phyloP scores from a whole-genome alignment of 2,113 vertebrate genomes.

The Mormyrus iriodes region DNA sequence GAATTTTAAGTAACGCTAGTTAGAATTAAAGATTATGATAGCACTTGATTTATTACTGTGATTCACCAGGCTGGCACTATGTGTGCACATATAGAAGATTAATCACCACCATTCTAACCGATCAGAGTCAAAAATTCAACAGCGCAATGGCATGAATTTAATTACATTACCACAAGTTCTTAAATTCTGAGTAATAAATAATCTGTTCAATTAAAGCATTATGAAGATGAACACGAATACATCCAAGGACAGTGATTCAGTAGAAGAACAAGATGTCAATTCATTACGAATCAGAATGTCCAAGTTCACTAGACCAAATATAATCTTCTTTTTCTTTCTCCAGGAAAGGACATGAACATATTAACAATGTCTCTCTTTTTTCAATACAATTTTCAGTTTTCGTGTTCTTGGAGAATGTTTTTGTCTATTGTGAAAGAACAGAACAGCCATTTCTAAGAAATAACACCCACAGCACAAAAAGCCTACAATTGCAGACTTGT shows the following conservation, averaged over 20 bases:
- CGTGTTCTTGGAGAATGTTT: neutral
- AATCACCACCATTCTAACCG: neutral
- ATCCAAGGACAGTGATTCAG: neutral
- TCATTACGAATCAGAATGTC: neutral
- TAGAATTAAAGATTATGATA: neutral
- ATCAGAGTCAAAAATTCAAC: neutral
- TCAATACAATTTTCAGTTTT: neutral
- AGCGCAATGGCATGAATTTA: neutral
- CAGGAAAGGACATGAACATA: neutral
- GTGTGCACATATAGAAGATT: neutral
- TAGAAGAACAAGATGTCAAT: neutral
- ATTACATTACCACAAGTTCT: neutral
- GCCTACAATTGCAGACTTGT: neutral
- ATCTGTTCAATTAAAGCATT: neutral
- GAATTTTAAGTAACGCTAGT: neutral
- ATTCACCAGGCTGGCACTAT: neutral
- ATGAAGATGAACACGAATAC: neutral
- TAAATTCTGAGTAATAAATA: neutral
- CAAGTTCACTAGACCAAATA: neutral
- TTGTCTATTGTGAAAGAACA: constrained; percentile 1
- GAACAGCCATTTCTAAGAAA: neutral
- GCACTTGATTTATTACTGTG: neutral
- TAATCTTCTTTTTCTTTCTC: neutral
- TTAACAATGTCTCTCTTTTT: neutral
- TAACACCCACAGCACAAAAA: neutral